Conservation (phyloP, 2,113 vertebrate species). For the Desmodus rotundus region DNA sequence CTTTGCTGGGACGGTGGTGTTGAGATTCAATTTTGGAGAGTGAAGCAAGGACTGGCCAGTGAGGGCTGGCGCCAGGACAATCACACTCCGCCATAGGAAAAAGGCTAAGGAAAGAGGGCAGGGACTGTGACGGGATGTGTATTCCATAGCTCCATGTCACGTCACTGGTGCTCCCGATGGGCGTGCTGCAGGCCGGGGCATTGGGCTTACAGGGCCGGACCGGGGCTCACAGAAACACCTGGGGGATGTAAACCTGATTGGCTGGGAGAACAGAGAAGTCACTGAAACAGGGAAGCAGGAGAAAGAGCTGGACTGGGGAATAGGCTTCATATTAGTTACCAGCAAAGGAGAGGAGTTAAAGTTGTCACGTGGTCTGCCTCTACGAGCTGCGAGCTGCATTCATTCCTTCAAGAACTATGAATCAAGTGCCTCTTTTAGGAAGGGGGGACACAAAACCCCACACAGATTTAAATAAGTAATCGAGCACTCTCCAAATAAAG, state of each 20-base stretch:
- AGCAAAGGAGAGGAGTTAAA: background rate
- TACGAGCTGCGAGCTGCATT: too few relatives aligned
- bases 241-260: background rate
- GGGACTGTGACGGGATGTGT: background rate
- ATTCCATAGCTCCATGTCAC: rapidly evolving
- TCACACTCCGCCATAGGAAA: rapidly evolving
- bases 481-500: background rate
- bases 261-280: background rate
- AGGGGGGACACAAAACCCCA: background rate
- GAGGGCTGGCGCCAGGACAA: rapidly evolving
- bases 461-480: background rate
- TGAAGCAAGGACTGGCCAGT: background rate
- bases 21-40: background rate
- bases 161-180: rapidly evolving
- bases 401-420: background rate
- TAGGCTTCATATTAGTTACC: background rate
- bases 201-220: background rate
- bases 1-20: background rate
- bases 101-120: background rate
- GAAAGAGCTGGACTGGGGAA: background rate
- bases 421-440: background rate
- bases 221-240: background rate
- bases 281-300: background rate
- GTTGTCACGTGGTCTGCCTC: background rate
- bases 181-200: too few relatives aligned